A percentile compares a stretch with the other conserved stretches of the same genome.
These are phyloP conservation scores for Urophycis tenuis DNA, from an alignment of 2,797 vertebrate species.

Conservation along the genomic window DNA sequence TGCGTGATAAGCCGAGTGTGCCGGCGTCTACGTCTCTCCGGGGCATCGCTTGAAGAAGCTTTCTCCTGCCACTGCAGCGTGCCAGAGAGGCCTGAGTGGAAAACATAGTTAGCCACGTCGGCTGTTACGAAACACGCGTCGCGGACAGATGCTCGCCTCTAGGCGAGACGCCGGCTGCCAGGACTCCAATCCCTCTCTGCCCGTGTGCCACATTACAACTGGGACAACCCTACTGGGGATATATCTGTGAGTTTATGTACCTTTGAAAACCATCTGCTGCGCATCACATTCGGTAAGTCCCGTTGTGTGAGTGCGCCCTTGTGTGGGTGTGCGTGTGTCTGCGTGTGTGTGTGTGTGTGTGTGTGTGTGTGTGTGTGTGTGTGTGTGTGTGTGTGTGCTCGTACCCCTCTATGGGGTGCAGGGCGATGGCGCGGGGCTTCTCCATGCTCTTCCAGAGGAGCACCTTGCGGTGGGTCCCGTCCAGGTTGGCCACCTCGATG, in stretches of 20 bases:
- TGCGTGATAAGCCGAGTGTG: slow-evolving; percentile 42
- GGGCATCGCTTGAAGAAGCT: slow-evolving; percentile 40
- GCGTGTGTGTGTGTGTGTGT: slow-evolving; percentile 41
- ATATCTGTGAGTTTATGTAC: slow-evolving; percentile 36
- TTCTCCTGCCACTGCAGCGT: slow-evolving; percentile 28
- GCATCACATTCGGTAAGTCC: slow-evolving; percentile 18
- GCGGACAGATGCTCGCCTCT: slow-evolving; percentile 45
- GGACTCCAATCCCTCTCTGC: slow-evolving; percentile 52
- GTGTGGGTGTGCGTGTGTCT: slow-evolving; percentile 6
- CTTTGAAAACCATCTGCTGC: slow-evolving; percentile 45
- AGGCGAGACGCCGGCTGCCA: slow-evolving; percentile 47
- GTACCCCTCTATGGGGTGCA: slow-evolving; percentile 96
- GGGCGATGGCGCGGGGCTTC: slow-evolving; percentile 94
- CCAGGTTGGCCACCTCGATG: slow-evolving; percentile 93
- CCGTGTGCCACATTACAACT: slow-evolving; percentile 45
- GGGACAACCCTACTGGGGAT: slow-evolving; percentile 51
- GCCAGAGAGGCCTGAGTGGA: slow-evolving; percentile 30
- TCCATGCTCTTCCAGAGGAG: slow-evolving; percentile 94
- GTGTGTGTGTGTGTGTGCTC: slow-evolving; percentile 34
- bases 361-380: slow-evolving; percentile 11
- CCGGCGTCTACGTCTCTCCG: slow-evolving; percentile 39
- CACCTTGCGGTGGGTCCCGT: slow-evolving; percentile 91
- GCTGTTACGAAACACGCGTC: slow-evolving; percentile 38
- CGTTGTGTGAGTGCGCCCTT: slow-evolving; percentile 2
- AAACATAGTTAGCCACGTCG: slow-evolving; percentile 33